phyloP scores from a whole-genome alignment of 2,113 vertebrate genomes.

The Oncorhynchus kisutch region DNA sequence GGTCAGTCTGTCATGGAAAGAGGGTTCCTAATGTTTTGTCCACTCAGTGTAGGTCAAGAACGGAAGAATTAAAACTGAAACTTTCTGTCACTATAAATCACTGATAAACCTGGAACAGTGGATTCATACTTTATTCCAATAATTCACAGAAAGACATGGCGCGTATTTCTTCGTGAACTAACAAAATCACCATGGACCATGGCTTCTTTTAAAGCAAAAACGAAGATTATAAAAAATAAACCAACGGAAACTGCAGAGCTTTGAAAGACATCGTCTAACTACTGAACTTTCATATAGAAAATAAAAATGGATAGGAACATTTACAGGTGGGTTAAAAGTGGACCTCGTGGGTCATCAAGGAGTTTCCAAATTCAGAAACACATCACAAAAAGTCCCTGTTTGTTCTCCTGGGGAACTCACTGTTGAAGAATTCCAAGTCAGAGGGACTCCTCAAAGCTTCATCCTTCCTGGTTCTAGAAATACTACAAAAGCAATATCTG shows the following conservation, averaged over 20 bases:
- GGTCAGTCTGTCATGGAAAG: too few relatives aligned
- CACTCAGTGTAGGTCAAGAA: background rate
- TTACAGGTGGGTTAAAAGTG: conserved; percentile 18
- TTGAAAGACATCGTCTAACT: background rate
- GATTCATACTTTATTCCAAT: background rate
- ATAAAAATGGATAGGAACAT: background rate
- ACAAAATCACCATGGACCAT: too few relatives aligned
- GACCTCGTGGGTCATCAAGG: conserved; percentile 15
- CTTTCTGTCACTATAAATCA: background rate
- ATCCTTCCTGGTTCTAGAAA: too few relatives aligned
- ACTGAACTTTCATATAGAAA: background rate
- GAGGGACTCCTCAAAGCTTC: too few relatives aligned
- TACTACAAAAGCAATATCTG: too few relatives aligned
- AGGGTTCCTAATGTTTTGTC: too few relatives aligned
- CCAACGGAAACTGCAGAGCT: background rate
- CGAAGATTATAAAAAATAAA: background rate
- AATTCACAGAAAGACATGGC: background rate
- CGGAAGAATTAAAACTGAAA: background rate
- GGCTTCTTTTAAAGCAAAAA: background rate
- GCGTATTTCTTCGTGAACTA: too few relatives aligned
- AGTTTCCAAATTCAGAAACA: too few relatives aligned
- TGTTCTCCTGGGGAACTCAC: too few relatives aligned
- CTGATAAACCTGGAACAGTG: background rate
- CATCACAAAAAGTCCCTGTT: too few relatives aligned
- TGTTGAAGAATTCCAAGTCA: too few relatives aligned